Percentiles rank a stretch among this genome's conserved stretches.
Conservation (phyloP, 2,797 vertebrate genomes). For the Gymnocypris eckloni region DNA sequence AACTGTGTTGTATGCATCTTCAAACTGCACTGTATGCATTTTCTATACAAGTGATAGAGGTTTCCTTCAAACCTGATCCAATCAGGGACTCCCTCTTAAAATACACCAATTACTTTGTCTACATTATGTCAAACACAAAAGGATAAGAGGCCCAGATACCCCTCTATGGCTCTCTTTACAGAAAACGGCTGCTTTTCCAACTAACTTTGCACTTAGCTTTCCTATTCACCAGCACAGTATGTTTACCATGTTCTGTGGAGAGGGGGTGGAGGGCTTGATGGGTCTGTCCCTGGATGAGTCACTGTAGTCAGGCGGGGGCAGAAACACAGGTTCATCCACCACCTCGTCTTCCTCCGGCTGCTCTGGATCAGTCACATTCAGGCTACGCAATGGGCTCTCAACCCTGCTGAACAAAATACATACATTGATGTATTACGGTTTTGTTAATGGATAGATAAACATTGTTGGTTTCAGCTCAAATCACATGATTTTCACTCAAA, state of each 20-base stretch:
- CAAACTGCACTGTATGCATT: not conserved
- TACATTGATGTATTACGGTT: not conserved
- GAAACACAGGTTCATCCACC: constrained; percentile 72
- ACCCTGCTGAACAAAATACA: constrained; percentile 62
- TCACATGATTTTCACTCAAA: not conserved
- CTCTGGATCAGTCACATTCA: constrained; percentile 83
- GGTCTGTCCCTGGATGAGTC: constrained; percentile 66
- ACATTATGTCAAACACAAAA: constrained; percentile 39
- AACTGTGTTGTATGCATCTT: not conserved
- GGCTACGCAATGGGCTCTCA: constrained; percentile 76
- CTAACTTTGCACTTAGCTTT: constrained; percentile 13
- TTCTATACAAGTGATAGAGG: not conserved
- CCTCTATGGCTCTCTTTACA: not conserved
- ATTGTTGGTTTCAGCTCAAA: not conserved
- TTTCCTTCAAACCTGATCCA: constrained; percentile 59
- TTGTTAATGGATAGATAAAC: not conserved
- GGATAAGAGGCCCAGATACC: not conserved
- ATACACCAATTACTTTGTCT: constrained; percentile 19
- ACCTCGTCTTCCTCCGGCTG: constrained; percentile 62
- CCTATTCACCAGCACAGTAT: not conserved
- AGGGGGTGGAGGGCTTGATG: constrained; percentile 59
- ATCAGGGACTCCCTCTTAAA: constrained; percentile 24
- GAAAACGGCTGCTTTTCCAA: not conserved
- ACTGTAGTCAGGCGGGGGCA: constrained; percentile 91
- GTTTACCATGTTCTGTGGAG: constrained; percentile 71